Evolutionary conservation across 2,888 invertebrate species (phyloP), one percentile per base, ranked within the genome.

Genomic region (Blomia tropicalis): DNA sequence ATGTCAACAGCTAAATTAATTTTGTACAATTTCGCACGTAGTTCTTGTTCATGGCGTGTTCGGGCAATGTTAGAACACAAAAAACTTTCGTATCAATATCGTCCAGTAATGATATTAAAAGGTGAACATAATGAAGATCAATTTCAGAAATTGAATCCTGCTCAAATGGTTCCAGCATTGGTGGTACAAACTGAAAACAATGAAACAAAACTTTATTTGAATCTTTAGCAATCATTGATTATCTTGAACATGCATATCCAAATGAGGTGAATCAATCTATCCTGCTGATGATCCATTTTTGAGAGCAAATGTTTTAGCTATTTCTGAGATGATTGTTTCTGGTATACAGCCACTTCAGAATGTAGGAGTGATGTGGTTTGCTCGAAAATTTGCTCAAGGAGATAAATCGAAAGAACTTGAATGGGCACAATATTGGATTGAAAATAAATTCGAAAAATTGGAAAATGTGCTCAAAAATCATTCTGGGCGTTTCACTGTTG

Each of bases 281-380:
- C 95, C 95, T 0, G 95, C 95, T 0, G 90, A 92, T 75, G 90
- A 92, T 75, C 83, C 87, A 65, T 81, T 83, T 60, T 84, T 86
- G 72, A 79, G 90, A 71, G 90, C 91, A 11, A 86, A 89, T 79
- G 92, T 79, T 0, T 80, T 92, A 65, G 89, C 89, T 75, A 84
- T 95, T 67, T 87, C 89, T 73, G 90, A 92, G 77, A 76, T 86
- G 2, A 90, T 98, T 71, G 83, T 85, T 25, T 85, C 89, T 25
- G 93, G 92, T 44, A 93, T 95, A 70, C 96, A 98, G 74, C 96
- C 96, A 0, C 76, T 96, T 43, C 96, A 96, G 75, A 96, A 96
- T 76, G 77, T 91, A 44, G 81, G 83, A 66, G 89, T 93, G 3
- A 77, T 93, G 14, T 85, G 69, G 82, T 86, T 27, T 63, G 70